phyloP scores from a whole-genome alignment of 2,888 invertebrate genomes.

The Rutpela maculata region DNA sequence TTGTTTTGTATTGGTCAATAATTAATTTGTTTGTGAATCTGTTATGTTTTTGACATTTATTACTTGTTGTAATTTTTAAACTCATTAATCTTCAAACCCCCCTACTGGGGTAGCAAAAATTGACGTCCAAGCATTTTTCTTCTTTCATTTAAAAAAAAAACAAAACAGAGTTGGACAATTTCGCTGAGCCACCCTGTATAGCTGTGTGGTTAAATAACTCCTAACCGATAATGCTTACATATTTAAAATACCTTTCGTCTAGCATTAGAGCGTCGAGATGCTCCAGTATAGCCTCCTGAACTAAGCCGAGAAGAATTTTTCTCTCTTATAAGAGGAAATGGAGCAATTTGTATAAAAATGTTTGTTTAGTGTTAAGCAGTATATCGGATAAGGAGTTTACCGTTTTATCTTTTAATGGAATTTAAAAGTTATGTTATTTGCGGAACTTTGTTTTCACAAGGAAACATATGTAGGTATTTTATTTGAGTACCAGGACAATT shows the following conservation, averaged over 20 bases:
- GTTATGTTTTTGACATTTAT: no score
- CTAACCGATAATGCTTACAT: slow-evolving; percentile 11
- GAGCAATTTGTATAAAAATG: slow-evolving; percentile 48
- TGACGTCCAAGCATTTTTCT: no score
- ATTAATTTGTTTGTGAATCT: no score
- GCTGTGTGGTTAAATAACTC: neutral
- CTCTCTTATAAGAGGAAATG: slow-evolving; percentile 31
- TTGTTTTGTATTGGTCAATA: no score
- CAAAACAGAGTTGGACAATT: no score
- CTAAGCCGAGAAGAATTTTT: neutral
- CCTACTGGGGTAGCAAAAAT: no score
- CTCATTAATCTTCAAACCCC: no score
- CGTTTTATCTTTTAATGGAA: slow-evolving; percentile 45
- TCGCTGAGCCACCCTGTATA: no score
- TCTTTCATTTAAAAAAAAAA: no score
- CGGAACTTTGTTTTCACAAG: neutral
- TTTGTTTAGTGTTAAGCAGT: slow-evolving; percentile 46
- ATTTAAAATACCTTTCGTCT: slow-evolving; percentile 37
- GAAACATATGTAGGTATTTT: neutral
- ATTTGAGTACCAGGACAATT: slow-evolving; percentile 4
- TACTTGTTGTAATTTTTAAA: no score
- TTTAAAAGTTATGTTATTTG: slow-evolving; percentile 32
- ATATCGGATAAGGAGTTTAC: slow-evolving; percentile 33
- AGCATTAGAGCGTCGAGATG: slow-evolving; percentile 9
- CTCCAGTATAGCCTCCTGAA: neutral